Percentiles rank a stretch among this genome's conserved stretches.
These are phyloP conservation scores for Lasaia peninsularis DNA, from an alignment of 1,140 invertebrate genomes.

Conservation along the genomic window DNA sequence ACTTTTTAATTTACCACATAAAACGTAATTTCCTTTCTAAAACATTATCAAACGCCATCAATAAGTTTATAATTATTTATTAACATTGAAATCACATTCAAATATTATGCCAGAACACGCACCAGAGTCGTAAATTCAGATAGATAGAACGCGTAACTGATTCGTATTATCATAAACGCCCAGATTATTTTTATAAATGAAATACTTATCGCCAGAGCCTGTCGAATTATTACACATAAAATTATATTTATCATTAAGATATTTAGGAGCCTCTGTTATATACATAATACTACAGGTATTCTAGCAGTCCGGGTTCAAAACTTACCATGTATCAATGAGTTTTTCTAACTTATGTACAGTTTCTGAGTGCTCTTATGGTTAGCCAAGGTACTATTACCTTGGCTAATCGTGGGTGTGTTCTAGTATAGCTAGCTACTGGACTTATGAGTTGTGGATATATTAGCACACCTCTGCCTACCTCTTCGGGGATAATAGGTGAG, in stretches of 20 bases:
- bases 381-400: too few relatives aligned
- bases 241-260: neutral
- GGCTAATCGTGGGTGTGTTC: too few relatives aligned
- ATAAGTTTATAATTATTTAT: constrained; percentile 8
- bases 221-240: constrained; percentile 2
- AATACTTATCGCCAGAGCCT: constrained; percentile 2
- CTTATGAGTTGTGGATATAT: too few relatives aligned
- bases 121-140: neutral
- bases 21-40: neutral
- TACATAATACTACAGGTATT: too few relatives aligned
- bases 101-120: constrained; percentile 5
- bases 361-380: too few relatives aligned
- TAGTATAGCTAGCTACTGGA: too few relatives aligned
- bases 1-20: neutral
- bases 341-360: too few relatives aligned
- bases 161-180: constrained; percentile 5
- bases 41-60: constrained; percentile 1
- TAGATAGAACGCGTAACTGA: constrained; percentile 7
- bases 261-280: too few relatives aligned
- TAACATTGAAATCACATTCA: constrained; percentile 8
- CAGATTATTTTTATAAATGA: constrained; percentile 3
- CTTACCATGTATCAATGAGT: too few relatives aligned
- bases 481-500: too few relatives aligned
- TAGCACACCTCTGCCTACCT: too few relatives aligned
- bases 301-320: too few relatives aligned